These are phyloP conservation scores for Apaloderma vittatum DNA, from an alignment of 2,113 vertebrate species.

Conservation along the genomic window DNA sequence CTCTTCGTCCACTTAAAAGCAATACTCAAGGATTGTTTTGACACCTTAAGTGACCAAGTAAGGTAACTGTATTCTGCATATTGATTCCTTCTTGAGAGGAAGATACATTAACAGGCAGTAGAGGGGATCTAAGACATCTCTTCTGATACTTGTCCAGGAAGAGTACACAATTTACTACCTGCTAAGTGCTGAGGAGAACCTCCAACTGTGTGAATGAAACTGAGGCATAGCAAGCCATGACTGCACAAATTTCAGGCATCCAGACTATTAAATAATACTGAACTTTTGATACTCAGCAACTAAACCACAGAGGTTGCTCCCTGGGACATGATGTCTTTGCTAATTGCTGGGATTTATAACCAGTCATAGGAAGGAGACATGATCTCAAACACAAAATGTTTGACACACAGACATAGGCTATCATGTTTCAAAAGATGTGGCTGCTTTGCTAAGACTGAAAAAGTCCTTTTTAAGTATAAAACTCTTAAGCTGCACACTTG, in stretches of 20 bases:
- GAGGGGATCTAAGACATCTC: neutral
- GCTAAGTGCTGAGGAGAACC: neutral
- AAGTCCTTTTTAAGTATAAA: neutral
- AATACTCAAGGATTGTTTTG: neutral
- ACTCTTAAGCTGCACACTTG: neutral
- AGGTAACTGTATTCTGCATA: neutral
- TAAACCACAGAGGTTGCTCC: neutral
- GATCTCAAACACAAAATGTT: neutral
- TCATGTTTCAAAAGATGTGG: neutral
- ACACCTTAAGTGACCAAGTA: neutral
- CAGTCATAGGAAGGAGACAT: neutral
- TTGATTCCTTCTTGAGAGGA: neutral
- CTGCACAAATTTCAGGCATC: neutral
- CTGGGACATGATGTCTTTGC: neutral
- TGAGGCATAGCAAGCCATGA: neutral
- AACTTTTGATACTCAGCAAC: conserved; percentile 6
- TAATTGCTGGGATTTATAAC: neutral
- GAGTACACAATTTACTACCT: neutral
- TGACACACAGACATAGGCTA: neutral
- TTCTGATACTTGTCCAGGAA: neutral
- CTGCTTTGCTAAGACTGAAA: neutral
- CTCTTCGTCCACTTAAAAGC: neutral
- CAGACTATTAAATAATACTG: neutral
- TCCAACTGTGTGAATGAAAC: neutral
- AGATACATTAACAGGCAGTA: neutral